Percentiles rank a stretch among this genome's conserved stretches.
These are phyloP conservation scores for Mycetomoellerius zeteki DNA, from an alignment of 1,140 invertebrate genomes.

Conservation along the genomic window DNA sequence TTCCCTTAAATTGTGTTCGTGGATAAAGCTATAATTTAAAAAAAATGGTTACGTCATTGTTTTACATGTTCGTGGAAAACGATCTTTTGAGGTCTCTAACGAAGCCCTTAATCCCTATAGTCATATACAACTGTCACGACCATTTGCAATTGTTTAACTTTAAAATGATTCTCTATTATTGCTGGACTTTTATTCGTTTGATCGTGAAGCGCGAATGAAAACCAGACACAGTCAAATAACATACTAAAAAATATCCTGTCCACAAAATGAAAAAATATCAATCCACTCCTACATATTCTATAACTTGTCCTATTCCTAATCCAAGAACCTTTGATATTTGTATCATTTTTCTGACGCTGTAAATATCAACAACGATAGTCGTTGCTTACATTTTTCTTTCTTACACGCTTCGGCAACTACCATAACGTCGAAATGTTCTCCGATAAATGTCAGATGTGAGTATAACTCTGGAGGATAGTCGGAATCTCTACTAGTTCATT, in stretches of 20 bases:
- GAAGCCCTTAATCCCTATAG: conserved; percentile 16
- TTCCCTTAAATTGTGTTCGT: not conserved
- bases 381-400: conserved; percentile 43
- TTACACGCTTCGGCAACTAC: conserved; percentile 4
- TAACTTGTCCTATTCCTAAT: conserved; percentile 17
- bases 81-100: not conserved
- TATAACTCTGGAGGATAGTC: conserved; percentile 20
- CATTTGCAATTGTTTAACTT: not conserved
- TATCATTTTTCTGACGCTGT: conserved; percentile 22
- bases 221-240: not conserved
- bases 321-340: conserved; percentile 46
- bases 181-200: conserved; percentile 14
- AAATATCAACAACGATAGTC: conserved; percentile 46
- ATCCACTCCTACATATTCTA: not conserved
- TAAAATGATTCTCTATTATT: conserved; percentile 4
- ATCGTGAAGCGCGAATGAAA: not conserved
- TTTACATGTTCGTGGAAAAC: not conserved
- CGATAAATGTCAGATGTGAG: conserved; percentile 53
- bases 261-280: not conserved
- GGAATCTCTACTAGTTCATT: conserved; percentile 32
- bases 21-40: not conserved
- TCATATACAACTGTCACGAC: not conserved
- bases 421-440: conserved; percentile 34
- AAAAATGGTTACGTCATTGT: not conserved
- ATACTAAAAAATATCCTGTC: not conserved